Percentiles rank a stretch among this genome's conserved stretches.
Evolutionary conservation across 2,113 vertebrate genomes (phyloP).

Genomic region (Danio rerio): DNA sequence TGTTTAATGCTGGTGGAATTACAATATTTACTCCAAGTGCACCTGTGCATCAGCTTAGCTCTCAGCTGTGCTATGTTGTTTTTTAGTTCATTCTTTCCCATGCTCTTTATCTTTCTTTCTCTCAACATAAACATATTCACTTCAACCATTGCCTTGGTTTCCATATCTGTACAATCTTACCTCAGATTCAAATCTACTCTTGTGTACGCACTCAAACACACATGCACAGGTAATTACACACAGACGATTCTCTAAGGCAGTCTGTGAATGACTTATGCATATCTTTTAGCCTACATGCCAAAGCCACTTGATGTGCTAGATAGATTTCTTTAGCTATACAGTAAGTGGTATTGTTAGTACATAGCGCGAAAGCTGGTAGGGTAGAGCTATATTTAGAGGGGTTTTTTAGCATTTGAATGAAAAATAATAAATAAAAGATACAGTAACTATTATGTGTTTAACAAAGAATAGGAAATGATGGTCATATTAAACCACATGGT

Average conservation of each 20-base stretch:
- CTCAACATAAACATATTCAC: neutral
- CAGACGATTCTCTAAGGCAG: neutral
- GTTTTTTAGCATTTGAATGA: neutral
- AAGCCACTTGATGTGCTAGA: neutral
- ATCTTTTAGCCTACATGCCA: neutral
- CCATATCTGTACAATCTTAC: neutral
- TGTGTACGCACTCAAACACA: neutral
- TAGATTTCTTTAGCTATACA: no score
- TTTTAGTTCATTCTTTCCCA: neutral
- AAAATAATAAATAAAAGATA: neutral
- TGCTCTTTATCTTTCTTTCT: neutral
- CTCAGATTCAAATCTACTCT: neutral
- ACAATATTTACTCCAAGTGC: neutral
- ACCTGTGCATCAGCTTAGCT: neutral
- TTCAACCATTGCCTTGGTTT: neutral
- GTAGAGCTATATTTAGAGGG: neutral
- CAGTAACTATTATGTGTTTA: neutral
- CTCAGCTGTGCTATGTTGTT: slow-evolving; percentile 22
- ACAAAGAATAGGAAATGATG: neutral
- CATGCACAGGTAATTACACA: neutral
- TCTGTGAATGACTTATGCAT: neutral
- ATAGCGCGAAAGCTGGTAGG: no score
- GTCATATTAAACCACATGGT: neutral
- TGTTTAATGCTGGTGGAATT: slow-evolving; percentile 27
- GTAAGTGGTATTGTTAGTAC: neutral